Conservation (phyloP, 2,113 vertebrate genomes). For the Gopherus flavomarginatus region DNA sequence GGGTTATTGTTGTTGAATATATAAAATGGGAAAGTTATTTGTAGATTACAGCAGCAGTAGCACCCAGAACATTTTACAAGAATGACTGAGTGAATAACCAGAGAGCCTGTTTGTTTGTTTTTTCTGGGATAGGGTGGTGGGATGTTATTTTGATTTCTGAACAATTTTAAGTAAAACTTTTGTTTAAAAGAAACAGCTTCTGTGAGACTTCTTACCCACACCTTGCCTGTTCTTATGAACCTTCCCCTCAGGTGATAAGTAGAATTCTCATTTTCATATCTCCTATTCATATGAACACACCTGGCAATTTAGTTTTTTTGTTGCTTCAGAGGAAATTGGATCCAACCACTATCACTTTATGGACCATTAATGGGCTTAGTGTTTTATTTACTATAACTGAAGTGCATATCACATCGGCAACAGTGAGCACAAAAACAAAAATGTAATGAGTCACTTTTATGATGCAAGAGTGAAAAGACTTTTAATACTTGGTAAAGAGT, state of each 20-base stretch:
- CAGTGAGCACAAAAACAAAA: not conserved
- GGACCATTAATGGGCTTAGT: not conserved
- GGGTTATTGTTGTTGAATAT: not conserved
- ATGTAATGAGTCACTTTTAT: not conserved
- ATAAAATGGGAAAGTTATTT: not conserved
- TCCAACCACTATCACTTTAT: not conserved
- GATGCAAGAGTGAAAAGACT: conserved; percentile 11
- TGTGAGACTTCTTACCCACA: not conserved
- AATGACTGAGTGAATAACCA: not conserved
- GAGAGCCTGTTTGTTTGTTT: not conserved
- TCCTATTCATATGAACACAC: conserved; percentile 20
- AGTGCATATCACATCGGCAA: not conserved
- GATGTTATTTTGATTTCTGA: not conserved
- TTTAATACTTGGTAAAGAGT: conserved; percentile 23
- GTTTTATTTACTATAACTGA: conserved; percentile 38
- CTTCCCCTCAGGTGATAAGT: not conserved
- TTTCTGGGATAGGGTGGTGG: not conserved
- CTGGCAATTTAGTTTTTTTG: conserved; percentile 14
- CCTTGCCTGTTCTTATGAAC: not conserved
- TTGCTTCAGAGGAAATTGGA: conserved; percentile 30
- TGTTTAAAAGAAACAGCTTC: not conserved
- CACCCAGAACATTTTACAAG: not conserved
- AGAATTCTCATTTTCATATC: conserved; percentile 48
- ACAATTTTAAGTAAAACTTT: not conserved
- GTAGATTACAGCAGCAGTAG: not conserved